Evolutionary conservation across 1,140 invertebrate genomes (phyloP), one percentile per base, ranked within the genome.

Genomic region (Melitaea cinxia): DNA sequence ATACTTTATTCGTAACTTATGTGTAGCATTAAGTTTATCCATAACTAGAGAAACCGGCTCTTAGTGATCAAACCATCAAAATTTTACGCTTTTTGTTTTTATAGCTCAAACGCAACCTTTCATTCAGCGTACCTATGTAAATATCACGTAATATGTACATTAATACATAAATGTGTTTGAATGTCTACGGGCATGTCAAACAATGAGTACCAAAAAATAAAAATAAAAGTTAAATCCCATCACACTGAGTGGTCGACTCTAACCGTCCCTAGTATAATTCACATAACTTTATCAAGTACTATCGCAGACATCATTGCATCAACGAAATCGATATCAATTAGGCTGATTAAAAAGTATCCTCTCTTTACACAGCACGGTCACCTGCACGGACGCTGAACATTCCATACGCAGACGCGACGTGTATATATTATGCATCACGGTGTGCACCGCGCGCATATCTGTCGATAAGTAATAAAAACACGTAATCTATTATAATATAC

Each of bases 241-340:
- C 37, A 42, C 17, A 14, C 37, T 42, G 17, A 42, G 37, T 42
- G 37, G 37, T 5, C 37, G 37, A 5, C 37, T 42, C 12, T 42
- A 42, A 17, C 37, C 37, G 10, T 6, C 14, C 14, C 37, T 17
- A 15, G 15, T 42, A 42, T 17, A 17, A 42, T 42, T 4, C 37
- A 42, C 37, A 17, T 17, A 47, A 63, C 26, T 49, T 63, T 14
- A 63, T 63, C 24, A 63, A 26, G 54, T 53, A 54, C 12, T 24
- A 56, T 63, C 26, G 61, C 53, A 63, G 26, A 63, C 61, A 53
- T 47, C 42, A 47, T 56, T 42, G 37, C 54, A 56, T 56, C 54
- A 56, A 56, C 37, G 28, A 56, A 63, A 63, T 63, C 61, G 42
- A 63, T 63, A 63, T 56, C 61, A 53, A 63, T 63, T 63, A 63